Percentiles rank a stretch among this genome's conserved stretches.
Evolutionary conservation across 2,888 invertebrate genomes (phyloP).

Genomic region (Villa cingulata): DNA sequence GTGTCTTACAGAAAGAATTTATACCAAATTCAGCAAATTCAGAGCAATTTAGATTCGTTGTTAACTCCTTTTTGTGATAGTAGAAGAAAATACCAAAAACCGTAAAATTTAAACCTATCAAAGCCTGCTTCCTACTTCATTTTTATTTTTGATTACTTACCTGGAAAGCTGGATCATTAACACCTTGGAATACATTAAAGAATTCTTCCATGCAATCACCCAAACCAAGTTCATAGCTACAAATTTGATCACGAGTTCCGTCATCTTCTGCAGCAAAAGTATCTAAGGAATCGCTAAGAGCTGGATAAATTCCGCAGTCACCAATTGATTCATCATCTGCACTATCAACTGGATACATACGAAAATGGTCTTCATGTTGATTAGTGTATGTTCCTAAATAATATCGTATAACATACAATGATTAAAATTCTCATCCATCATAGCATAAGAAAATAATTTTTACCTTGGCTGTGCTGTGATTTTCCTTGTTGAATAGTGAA

Average conservation of each 20-base stretch:
- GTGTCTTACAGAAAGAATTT: constrained; percentile 34
- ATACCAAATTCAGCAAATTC: constrained; percentile 35
- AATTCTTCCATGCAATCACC: constrained; percentile 35
- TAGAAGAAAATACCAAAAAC: no score
- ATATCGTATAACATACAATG: no score
- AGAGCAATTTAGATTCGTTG: constrained; percentile 32
- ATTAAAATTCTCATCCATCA: no score
- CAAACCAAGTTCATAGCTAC: constrained; percentile 24
- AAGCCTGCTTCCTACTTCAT: not conserved
- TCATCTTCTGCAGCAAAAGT: constrained; percentile 29
- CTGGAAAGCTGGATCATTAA: constrained; percentile 28
- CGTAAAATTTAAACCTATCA: no score
- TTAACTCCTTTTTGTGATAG: constrained; percentile 28
- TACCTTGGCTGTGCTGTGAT: constrained; percentile 10
- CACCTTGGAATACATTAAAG: constrained; percentile 31
- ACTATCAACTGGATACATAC: constrained; percentile 21
- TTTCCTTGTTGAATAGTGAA: constrained; percentile 18
- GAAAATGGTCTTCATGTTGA: constrained; percentile 22
- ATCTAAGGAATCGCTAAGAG: constrained; percentile 27
- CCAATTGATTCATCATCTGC: constrained; percentile 19
- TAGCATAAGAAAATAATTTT: not conserved
- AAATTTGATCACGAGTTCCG: constrained; percentile 26
- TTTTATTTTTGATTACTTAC: constrained; percentile 15
- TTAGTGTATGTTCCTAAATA: constrained; percentile 18
- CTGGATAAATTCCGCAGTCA: constrained; percentile 28